These are phyloP conservation scores for Hybos culiciformis DNA, from an alignment of 2,888 invertebrate genomes.

Conservation along the genomic window DNA sequence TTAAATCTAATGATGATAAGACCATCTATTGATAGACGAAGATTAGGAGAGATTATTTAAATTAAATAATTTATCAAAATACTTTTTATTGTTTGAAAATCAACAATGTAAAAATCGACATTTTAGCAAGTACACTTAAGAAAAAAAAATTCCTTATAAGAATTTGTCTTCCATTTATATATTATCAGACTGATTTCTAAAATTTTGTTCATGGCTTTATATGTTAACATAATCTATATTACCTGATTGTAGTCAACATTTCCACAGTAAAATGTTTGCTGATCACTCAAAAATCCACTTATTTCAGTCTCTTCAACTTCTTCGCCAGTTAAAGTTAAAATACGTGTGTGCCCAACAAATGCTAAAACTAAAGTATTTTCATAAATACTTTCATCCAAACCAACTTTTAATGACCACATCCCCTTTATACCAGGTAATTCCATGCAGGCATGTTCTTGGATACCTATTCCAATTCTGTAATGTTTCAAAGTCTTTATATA, in stretches of 20 bases:
- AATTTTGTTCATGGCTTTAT: not conserved
- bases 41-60: too few relatives aligned
- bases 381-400: slow-evolving; percentile 41
- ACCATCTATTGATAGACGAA: too few relatives aligned
- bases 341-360: slow-evolving; percentile 93
- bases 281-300: slow-evolving; percentile 76
- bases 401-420: slow-evolving; percentile 87
- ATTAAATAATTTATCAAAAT: too few relatives aligned
- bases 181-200: slow-evolving; percentile 18
- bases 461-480: slow-evolving; percentile 88
- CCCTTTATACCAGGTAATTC: slow-evolving; percentile 95
- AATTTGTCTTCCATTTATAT: too few relatives aligned
- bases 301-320: slow-evolving; percentile 97
- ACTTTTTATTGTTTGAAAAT: too few relatives aligned
- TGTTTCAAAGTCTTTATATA: not conserved
- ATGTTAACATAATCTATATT: slow-evolving; percentile 11
- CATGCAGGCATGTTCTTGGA: slow-evolving; percentile 94
- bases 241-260: slow-evolving; percentile 78
- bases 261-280: slow-evolving; percentile 88
- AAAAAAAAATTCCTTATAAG: not conserved
- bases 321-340: slow-evolving; percentile 79
- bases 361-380: slow-evolving; percentile 89
- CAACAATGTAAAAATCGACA: not conserved
- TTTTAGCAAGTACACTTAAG: slow-evolving; percentile 6
- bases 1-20: too few relatives aligned